Conservation (phyloP, 2,888 invertebrate genomes). For the Cantharis flavilabris region DNA sequence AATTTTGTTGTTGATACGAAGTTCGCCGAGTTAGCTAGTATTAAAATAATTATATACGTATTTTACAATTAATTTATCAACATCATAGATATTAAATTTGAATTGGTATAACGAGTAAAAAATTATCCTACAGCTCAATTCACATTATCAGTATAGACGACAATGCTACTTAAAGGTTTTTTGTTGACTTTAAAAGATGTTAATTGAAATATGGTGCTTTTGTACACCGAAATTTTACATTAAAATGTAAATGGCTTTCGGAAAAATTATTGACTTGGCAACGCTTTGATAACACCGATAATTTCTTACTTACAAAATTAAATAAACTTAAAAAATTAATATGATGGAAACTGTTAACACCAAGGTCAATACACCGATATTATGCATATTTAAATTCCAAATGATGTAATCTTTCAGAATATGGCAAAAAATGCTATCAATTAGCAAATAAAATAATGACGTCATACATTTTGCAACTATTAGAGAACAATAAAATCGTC, state of each 20-base stretch:
- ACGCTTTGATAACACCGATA: neutral
- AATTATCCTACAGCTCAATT: neutral
- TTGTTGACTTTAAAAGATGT: neutral
- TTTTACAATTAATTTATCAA: too few species aligned
- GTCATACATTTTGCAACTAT: neutral
- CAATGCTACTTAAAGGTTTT: neutral
- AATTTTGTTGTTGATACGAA: too few species aligned
- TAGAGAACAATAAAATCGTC: neutral
- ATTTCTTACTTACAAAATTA: neutral
- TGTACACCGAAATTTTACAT: neutral
- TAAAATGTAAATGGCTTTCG: neutral
- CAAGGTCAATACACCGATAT: neutral
- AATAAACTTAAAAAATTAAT: neutral
- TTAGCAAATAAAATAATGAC: neutral
- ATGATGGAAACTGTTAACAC: neutral
- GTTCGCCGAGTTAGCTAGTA: too few species aligned
- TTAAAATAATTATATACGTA: too few species aligned
- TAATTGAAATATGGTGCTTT: neutral
- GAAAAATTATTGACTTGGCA: neutral
- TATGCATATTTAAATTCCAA: neutral
- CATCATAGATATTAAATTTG: neutral
- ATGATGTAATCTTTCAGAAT: neutral
- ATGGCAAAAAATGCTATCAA: neutral
- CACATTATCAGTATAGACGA: too few species aligned
- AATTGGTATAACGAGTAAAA: neutral